Percentiles rank a stretch among this genome's conserved stretches.
These are phyloP conservation scores for Hermetia illucens DNA, from an alignment of 1,140 invertebrate species.

Conservation along the genomic window DNA sequence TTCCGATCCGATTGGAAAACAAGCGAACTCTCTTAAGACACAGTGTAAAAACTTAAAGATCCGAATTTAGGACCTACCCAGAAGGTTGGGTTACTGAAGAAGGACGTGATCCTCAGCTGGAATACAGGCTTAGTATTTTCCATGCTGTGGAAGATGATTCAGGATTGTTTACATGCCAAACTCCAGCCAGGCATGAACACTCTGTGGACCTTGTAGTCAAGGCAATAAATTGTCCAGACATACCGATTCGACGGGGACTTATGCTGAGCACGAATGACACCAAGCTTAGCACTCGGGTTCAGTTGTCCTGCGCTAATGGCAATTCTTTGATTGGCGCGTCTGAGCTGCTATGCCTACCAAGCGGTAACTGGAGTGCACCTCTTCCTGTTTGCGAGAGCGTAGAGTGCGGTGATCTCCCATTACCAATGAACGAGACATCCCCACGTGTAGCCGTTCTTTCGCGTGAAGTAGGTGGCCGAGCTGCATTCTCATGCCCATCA, in stretches of 20 bases:
- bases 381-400: constrained; percentile 70
- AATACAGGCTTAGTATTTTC: constrained; percentile 67
- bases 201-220: constrained; percentile 65
- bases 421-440: constrained; percentile 32
- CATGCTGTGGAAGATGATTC: constrained; percentile 65
- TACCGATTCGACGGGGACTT: constrained; percentile 51
- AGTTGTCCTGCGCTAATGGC: constrained; percentile 67
- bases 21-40: too few relatives aligned
- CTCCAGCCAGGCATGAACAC: constrained; percentile 64
- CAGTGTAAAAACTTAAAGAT: too few relatives aligned
- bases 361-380: constrained; percentile 69
- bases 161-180: constrained; percentile 65
- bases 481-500: constrained; percentile 61
- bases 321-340: constrained; percentile 61
- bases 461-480: constrained; percentile 58
- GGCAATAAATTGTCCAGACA: constrained; percentile 59
- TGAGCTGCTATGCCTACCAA: constrained; percentile 57
- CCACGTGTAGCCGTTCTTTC: constrained; percentile 55
- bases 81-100: constrained; percentile 74
- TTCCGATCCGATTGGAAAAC: too few relatives aligned
- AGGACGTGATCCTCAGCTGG: constrained; percentile 58
- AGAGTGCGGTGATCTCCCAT: constrained; percentile 56
- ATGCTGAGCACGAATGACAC: constrained; percentile 52
- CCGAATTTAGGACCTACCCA: constrained; percentile 53
- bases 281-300: constrained; percentile 55